Base-by-base conservation (phyloP, 1,140 invertebrate species). In the Aphelinus certus region DNA sequence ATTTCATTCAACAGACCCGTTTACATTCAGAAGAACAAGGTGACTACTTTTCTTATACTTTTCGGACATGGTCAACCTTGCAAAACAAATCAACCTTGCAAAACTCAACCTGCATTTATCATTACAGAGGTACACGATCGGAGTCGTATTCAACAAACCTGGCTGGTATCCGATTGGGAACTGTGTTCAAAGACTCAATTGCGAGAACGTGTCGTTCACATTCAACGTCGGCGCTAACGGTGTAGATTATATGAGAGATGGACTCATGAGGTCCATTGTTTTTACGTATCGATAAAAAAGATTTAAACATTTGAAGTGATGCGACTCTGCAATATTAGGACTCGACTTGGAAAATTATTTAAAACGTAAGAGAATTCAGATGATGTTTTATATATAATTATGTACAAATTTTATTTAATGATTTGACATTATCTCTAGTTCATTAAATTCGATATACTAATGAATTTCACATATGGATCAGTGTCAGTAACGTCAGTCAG, bases 1-100 rank as follows among this genome's bases (percentile, higher is more conserved):
- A 93, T 95, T 77, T 92, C 91, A 69, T 95, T 95, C 83, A 94
- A 95, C 86, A 85, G 93, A 51, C 92, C 93, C 7, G 90, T 95
- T 91, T 84, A 93, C 92, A 82, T 92, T 91, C 79, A 93, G 83
- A 89, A 92, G 73, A 91, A 93, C 81, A 94, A 93, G 89, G 73
- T 75, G 61, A 26, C 26, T 55, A 81, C 62, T 56, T 78, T 7
- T 61, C 47, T 6, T 43, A 43, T 62, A 63, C 2, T 65, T 73
- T 4, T 26, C 26, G 26, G 26, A 26, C 26, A 26, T 26, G 26
- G 26, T 26, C 2, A n/a, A n/a, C n/a, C n/a, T n/a, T n/a, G n/a
- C n/a, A n/a, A n/a, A n/a, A n/a, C 43, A 9, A 47, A 55, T 47
- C 56, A 58, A 51, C 43, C 45, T 53, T 47, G 10, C 3, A 26